Evolutionary conservation across 2,888 invertebrate genomes (phyloP).

Genomic region (Diarsia mendica): DNA sequence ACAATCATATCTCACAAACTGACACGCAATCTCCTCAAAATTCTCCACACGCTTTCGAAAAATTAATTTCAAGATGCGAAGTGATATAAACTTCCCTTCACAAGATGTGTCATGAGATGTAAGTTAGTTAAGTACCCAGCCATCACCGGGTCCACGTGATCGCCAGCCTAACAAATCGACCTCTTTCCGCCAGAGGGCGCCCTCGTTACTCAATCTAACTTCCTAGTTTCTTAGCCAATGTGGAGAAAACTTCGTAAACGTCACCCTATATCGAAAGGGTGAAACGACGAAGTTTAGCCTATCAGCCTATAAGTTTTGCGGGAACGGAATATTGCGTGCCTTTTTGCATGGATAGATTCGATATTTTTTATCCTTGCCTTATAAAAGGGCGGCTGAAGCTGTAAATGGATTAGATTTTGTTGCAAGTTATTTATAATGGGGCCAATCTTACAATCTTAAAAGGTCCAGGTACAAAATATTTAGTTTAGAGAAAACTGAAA

Average conservation of each 20-base stretch:
- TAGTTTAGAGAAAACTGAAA: background rate
- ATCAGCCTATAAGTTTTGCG: constrained; percentile 47
- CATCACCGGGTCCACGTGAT: constrained; percentile 74
- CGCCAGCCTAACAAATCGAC: constrained; percentile 78
- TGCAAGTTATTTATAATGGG: background rate
- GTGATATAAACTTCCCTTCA: constrained; percentile 48
- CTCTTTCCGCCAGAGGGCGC: constrained; percentile 67
- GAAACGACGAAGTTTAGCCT: constrained; percentile 60
- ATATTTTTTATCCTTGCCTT: constrained; percentile 43
- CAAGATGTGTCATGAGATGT: constrained; percentile 65
- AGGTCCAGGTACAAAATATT: background rate
- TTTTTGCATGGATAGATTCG: constrained; percentile 35
- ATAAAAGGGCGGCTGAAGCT: background rate
- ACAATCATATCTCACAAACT: background rate
- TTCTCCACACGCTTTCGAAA: constrained; percentile 37
- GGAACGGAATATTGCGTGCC: constrained; percentile 21
- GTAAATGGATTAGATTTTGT: constrained; percentile 24
- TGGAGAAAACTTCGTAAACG: constrained; percentile 65
- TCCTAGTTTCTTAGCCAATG: constrained; percentile 65
- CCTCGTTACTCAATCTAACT: constrained; percentile 75
- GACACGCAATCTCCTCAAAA: constrained; percentile 17
- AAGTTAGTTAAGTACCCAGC: constrained; percentile 75
- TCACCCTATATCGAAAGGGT: constrained; percentile 68
- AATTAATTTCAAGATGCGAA: constrained; percentile 46
- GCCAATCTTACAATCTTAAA: background rate